These are phyloP conservation scores for Tapera naevia DNA, from an alignment of 2,797 vertebrate species.

Conservation along the genomic window DNA sequence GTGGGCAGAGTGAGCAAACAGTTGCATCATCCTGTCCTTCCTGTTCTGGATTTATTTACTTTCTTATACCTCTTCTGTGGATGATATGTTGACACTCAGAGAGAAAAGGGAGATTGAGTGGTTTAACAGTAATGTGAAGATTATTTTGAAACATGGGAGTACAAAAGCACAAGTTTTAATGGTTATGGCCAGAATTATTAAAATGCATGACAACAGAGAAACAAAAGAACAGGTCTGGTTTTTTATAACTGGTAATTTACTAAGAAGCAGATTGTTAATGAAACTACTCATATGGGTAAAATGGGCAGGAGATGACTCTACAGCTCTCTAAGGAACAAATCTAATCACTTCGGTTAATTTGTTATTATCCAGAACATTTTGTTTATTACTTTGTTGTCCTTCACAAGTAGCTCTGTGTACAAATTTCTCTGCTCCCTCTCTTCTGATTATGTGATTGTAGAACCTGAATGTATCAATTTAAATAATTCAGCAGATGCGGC, in stretches of 20 bases:
- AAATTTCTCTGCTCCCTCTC: neutral
- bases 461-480: neutral
- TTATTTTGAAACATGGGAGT: neutral
- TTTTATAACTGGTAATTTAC: slow-evolving; percentile 8
- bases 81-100: neutral
- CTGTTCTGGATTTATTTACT: neutral
- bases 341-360: slow-evolving; percentile 3
- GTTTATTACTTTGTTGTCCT: neutral
- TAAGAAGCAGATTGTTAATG: slow-evolving; percentile 10
- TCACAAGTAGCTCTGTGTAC: neutral
- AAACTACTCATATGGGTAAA: neutral
- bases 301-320: neutral
- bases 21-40: neutral
- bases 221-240: neutral
- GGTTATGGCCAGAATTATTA: neutral
- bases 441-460: neutral
- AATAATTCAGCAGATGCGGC: neutral
- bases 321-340: neutral
- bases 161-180: neutral
- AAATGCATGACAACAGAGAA: neutral
- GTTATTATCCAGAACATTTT: neutral
- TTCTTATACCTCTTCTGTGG: neutral
- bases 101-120: neutral
- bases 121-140: neutral
- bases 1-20: neutral